Evolutionary conservation across 1,140 invertebrate species (phyloP).

Genomic region (Parasteatoda tepidariorum): DNA sequence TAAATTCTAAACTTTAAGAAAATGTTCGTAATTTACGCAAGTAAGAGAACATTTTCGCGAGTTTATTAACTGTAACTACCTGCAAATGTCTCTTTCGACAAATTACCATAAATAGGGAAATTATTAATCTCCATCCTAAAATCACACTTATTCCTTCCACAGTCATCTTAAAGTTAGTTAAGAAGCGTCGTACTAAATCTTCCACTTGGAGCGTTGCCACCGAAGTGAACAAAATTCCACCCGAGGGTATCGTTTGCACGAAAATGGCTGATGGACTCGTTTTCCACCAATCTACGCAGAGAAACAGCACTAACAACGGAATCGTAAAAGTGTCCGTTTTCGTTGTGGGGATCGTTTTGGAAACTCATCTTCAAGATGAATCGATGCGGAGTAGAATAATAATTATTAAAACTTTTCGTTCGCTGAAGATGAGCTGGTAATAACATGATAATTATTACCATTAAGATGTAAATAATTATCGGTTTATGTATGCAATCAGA

Average conservation of each 20-base stretch:
- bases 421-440: not conserved
- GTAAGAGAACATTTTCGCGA: slow-evolving; percentile 23
- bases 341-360: not conserved
- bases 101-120: slow-evolving; percentile 47
- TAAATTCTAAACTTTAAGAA: no score
- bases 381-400: not conserved
- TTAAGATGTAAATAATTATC: slow-evolving; percentile 25
- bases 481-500: slow-evolving; percentile 10
- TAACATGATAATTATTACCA: slow-evolving; percentile 31
- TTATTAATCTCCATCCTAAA: slow-evolving; percentile 19
- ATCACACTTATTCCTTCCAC: slow-evolving; percentile 6
- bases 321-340: slow-evolving; percentile 45
- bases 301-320: not conserved
- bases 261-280: slow-evolving; percentile 6
- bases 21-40: no score
- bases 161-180: slow-evolving; percentile 23
- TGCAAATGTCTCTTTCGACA: slow-evolving; percentile 1
- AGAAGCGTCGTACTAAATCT: not conserved
- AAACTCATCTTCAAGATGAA: not conserved
- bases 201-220: slow-evolving; percentile 13
- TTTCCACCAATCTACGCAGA: not conserved
- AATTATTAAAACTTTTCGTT: slow-evolving; percentile 11
- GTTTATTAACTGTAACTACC: slow-evolving; percentile 30
- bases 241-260: slow-evolving; percentile 9
- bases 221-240: slow-evolving; percentile 27